Evolutionary conservation across 2,797 vertebrate genomes (phyloP).

Genomic region (Nannoperca obscura): DNA sequence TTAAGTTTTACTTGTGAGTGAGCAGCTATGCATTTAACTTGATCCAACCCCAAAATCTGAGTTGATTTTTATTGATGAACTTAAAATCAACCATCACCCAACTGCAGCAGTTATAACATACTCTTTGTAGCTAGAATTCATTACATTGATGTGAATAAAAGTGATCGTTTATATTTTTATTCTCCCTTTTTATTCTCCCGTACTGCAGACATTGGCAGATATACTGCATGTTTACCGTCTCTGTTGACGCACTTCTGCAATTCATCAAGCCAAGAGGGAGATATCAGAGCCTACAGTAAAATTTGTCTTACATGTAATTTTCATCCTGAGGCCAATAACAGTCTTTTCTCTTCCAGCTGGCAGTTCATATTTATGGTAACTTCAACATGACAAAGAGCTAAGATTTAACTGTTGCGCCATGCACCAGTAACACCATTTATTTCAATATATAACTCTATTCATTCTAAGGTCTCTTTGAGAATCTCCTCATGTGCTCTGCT

Average conservation of each 20-base stretch:
- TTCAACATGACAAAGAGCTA: constrained; percentile 28
- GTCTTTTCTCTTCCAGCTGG: constrained; percentile 37
- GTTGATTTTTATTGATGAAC: neutral
- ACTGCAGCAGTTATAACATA: constrained; percentile 1
- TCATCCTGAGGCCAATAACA: constrained; percentile 54
- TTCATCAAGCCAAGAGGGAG: constrained; percentile 31
- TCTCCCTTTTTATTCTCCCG: no score
- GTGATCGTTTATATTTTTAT: constrained; percentile 24
- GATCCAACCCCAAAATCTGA: neutral
- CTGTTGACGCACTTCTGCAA: constrained; percentile 24
- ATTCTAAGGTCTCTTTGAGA: constrained; percentile 26
- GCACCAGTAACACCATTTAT: constrained; percentile 42
- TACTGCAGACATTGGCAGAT: constrained; percentile 31
- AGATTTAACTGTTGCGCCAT: constrained; percentile 33
- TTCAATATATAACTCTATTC: constrained; percentile 21
- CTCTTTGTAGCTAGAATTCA: neutral
- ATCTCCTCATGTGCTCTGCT: constrained; percentile 31
- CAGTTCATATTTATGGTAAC: constrained; percentile 40
- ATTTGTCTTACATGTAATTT: constrained; percentile 26
- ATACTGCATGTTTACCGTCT: constrained; percentile 29
- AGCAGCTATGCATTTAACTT: neutral
- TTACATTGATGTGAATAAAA: constrained; percentile 32
- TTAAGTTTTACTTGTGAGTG: neutral
- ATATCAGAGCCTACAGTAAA: constrained; percentile 30
- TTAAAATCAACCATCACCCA: neutral